Evolutionary conservation across 2,888 invertebrate genomes (phyloP).

Genomic region (Alloplasta piceator): DNA sequence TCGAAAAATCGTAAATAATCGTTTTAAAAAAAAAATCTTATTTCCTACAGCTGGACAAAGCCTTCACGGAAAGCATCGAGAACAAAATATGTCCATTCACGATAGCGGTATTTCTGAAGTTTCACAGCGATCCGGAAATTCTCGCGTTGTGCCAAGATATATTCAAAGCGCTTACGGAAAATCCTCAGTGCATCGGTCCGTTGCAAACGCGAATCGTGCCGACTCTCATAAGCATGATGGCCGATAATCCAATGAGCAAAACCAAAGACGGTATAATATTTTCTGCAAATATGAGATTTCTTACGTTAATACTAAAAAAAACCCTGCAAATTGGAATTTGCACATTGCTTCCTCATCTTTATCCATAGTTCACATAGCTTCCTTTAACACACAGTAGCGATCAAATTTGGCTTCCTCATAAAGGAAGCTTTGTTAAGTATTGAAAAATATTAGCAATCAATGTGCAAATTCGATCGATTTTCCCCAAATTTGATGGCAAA

Average conservation of each 20-base stretch:
- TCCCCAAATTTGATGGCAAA: no score
- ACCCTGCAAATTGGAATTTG: no score
- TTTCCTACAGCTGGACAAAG: slow-evolving; percentile 85
- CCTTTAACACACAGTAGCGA: no score
- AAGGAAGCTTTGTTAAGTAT: no score
- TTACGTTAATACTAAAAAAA: no score
- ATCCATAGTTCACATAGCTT: no score
- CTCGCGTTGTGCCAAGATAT: slow-evolving; percentile 87
- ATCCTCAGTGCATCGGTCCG: slow-evolving; percentile 85
- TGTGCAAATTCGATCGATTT: no score
- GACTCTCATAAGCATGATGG: slow-evolving; percentile 86
- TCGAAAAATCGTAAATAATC: background rate
- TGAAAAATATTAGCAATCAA: no score
- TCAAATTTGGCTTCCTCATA: no score
- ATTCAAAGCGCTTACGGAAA: slow-evolving; percentile 86
- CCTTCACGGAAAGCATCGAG: slow-evolving; percentile 87
- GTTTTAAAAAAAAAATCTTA: no score
- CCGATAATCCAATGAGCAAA: slow-evolving; percentile 74
- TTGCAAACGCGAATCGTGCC: slow-evolving; percentile 88
- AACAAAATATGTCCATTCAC: slow-evolving; percentile 87
- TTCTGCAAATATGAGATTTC: no score
- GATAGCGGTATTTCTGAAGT: slow-evolving; percentile 88
- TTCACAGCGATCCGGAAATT: slow-evolving; percentile 87
- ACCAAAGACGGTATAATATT: slow-evolving; percentile 74
- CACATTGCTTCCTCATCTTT: no score